Conservation (phyloP, 2,797 vertebrate genomes). For the Neopelma chrysocephalum region DNA sequence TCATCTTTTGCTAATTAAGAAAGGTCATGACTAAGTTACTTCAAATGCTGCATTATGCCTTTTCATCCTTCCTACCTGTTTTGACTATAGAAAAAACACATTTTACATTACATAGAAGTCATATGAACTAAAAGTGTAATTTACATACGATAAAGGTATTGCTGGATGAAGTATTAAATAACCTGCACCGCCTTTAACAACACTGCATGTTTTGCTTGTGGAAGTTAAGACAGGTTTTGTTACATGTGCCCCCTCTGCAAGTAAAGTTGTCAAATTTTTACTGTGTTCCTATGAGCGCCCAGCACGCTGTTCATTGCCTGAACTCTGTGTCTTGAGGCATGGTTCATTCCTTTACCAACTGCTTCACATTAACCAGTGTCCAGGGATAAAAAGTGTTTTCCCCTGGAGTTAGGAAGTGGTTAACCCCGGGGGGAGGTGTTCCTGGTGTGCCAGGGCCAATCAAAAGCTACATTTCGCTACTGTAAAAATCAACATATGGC, state of each 20-base stretch:
- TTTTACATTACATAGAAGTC: not conserved
- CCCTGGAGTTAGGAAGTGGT: no score
- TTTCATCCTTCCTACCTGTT: not conserved
- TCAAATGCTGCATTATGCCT: not conserved
- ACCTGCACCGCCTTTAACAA: not conserved
- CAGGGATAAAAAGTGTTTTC: no score
- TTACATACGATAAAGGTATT: not conserved
- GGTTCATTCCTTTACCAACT: not conserved
- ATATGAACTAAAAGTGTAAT: not conserved
- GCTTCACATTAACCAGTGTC: not conserved
- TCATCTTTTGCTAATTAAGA: not conserved
- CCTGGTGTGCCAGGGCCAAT: no score
- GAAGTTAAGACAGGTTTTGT: not conserved
- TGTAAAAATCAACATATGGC: no score
- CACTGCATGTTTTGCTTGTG: not conserved
- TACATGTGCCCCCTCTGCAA: not conserved
- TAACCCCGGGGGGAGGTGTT: no score
- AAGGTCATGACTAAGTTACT: not conserved
- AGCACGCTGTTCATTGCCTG: not conserved
- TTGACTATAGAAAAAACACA: not conserved
- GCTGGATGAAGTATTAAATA: not conserved
- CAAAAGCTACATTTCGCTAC: no score
- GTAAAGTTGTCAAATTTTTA: not conserved
- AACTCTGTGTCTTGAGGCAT: not conserved
- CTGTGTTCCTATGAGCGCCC: not conserved